A percentile compares a stretch with the other conserved stretches of the same genome.
Evolutionary conservation across 2,797 vertebrate species (phyloP).

Genomic region (Furcifer pardalis): DNA sequence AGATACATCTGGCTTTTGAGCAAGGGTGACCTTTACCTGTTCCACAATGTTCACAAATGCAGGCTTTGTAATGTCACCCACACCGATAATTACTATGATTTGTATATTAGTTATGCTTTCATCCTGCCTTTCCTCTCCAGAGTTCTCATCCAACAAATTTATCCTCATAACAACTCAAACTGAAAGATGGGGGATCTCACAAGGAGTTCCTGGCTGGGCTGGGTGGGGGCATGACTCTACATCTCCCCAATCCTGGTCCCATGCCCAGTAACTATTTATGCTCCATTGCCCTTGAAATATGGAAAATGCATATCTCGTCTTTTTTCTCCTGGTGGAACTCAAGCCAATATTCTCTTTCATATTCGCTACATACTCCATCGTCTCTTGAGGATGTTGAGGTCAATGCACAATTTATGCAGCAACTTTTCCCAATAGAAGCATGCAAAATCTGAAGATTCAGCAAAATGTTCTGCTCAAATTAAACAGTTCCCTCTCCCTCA

Average conservation of each 20-base stretch:
- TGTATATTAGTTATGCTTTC: background rate
- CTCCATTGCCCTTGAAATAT: background rate
- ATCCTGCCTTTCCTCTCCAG: background rate
- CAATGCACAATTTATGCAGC: background rate
- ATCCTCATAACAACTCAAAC: too few species aligned
- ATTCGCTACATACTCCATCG: background rate
- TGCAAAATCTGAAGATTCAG: background rate
- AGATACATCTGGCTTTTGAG: too few species aligned
- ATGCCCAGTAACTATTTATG: background rate
- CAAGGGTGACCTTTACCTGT: too few species aligned
- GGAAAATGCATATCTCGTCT: background rate
- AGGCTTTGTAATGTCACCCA: background rate
- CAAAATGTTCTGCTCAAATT: background rate
- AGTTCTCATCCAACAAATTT: too few species aligned
- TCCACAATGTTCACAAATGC: background rate
- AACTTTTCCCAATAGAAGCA: background rate
- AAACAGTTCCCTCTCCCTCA: background rate
- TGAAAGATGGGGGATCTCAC: background rate
- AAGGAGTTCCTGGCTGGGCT: background rate
- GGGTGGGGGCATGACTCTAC: background rate
- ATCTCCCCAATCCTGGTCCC: background rate
- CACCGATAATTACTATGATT: background rate
- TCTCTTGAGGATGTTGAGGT: background rate
- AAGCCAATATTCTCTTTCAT: background rate
- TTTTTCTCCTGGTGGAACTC: background rate